phyloP scores from a whole-genome alignment of 2,113 vertebrate species.

The Garra rufa region DNA sequence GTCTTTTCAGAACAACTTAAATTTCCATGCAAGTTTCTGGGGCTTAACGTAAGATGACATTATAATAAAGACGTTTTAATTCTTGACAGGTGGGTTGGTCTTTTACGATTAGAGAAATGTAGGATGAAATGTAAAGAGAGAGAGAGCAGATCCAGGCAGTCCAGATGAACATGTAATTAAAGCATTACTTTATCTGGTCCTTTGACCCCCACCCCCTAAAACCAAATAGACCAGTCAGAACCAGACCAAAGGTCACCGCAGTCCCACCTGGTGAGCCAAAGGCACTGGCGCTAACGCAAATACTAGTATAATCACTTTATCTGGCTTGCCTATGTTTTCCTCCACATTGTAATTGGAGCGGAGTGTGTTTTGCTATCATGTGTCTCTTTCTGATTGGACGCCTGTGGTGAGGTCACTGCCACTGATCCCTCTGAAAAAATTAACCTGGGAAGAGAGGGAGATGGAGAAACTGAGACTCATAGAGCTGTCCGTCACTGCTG shows the following conservation, averaged over 20 bases:
- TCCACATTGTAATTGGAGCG: slow-evolving; percentile 62
- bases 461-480: slow-evolving; percentile 48
- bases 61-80: slow-evolving; percentile 35
- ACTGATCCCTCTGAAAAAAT: slow-evolving; percentile 55
- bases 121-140: slow-evolving; percentile 8
- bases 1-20: not conserved
- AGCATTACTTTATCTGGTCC: slow-evolving; percentile 25
- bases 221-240: slow-evolving; percentile 35
- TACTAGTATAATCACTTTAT: slow-evolving; percentile 53
- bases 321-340: slow-evolving; percentile 44
- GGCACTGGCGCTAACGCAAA: slow-evolving; percentile 51
- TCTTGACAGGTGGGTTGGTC: slow-evolving; percentile 12
- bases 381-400: slow-evolving; percentile 62
- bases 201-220: slow-evolving; percentile 15
- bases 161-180: slow-evolving; percentile 23
- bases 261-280: slow-evolving; percentile 48
- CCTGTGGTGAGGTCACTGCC: slow-evolving; percentile 61
- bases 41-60: not conserved
- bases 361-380: slow-evolving; percentile 63
- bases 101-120: slow-evolving; percentile 25
- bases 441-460: slow-evolving; percentile 53
- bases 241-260: slow-evolving; percentile 38
- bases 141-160: not conserved
- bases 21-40: not conserved
- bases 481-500: slow-evolving; percentile 58